These are phyloP conservation scores for Dasyurus viverrinus DNA, from an alignment of 2,113 vertebrate species.

Conservation along the genomic window DNA sequence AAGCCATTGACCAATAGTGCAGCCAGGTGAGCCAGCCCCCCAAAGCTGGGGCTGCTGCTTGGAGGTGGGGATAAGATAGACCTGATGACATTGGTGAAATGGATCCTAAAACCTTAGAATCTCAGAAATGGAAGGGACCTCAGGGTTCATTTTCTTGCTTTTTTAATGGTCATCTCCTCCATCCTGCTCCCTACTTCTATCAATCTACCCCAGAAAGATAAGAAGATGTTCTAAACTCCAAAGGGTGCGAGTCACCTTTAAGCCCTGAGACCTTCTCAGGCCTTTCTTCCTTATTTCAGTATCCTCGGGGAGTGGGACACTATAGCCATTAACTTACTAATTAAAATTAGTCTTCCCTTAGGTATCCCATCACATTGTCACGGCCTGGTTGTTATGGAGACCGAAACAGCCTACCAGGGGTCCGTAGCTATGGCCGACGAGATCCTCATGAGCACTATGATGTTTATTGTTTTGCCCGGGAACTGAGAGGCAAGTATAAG, in stretches of 20 bases:
- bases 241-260: neutral
- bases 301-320: neutral
- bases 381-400: constrained; percentile 97
- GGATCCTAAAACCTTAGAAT: neutral
- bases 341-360: constrained; percentile 68
- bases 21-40: neutral
- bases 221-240: neutral
- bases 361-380: constrained; percentile 96
- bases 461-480: constrained; percentile 94
- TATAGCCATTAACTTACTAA: neutral
- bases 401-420: constrained; percentile 93
- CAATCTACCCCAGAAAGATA: neutral
- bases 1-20: neutral
- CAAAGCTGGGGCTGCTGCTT: neutral
- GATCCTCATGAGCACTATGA: constrained; percentile 91
- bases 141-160: neutral
- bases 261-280: neutral
- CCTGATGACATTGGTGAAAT: neutral
- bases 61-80: neutral
- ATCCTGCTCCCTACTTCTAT: neutral
- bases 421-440: constrained; percentile 94
- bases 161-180: neutral
- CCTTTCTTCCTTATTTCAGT: neutral
- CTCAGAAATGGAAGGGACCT: neutral
- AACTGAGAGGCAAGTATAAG: constrained; percentile 87